Percentiles rank a stretch among this genome's conserved stretches.
Evolutionary conservation across 2,797 vertebrate genomes (phyloP).

Genomic region (Acrossocheilus fasciatus): DNA sequence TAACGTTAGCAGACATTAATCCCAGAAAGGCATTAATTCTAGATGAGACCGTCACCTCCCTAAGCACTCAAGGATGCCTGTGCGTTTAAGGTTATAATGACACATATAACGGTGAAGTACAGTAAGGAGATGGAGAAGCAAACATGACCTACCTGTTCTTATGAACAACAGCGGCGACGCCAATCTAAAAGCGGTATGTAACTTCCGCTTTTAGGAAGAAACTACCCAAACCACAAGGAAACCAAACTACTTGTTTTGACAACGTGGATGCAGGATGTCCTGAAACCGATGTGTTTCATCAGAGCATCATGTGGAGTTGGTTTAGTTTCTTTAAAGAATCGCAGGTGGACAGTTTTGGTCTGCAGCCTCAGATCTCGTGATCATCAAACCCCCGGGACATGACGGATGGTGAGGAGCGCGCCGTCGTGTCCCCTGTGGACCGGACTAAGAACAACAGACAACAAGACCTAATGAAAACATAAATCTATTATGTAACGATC

Average conservation of each 20-base stretch:
- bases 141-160: constrained; percentile 21
- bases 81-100: not conserved
- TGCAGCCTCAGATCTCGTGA: constrained; percentile 30
- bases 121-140: not conserved
- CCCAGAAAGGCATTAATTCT: not conserved
- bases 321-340: constrained; percentile 26
- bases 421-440: not conserved
- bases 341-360: constrained; percentile 28
- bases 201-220: constrained; percentile 42
- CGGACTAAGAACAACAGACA: not conserved
- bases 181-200: not conserved
- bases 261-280: constrained; percentile 35
- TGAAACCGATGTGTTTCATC: not conserved
- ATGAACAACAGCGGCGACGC: not conserved
- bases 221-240: constrained; percentile 13
- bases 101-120: not conserved
- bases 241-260: constrained; percentile 7
- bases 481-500: not conserved
- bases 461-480: not conserved
- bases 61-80: not conserved
- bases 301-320: constrained; percentile 24
- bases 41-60: not conserved
- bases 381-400: constrained; percentile 23
- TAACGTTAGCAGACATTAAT: not conserved
- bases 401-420: not conserved